Base-by-base conservation (phyloP, 2,113 vertebrate genomes). In the Falco punctatus region DNA sequence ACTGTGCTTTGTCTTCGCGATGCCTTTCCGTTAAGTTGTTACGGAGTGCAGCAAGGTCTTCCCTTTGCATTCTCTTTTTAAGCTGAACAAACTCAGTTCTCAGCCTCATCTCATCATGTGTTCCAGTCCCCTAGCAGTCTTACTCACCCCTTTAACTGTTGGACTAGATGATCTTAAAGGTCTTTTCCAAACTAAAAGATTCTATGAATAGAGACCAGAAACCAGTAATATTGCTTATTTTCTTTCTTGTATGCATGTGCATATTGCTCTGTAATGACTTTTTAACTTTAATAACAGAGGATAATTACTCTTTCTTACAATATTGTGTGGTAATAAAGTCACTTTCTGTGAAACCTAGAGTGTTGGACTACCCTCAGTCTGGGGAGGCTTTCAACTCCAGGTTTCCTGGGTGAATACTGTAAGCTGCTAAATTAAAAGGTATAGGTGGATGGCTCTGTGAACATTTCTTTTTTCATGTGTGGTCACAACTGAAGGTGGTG, bases 1-100 rank as follows among this genome's bases (percentile, higher is more conserved):
- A 10, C 20, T 1, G 0, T 62, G 18, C 23, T 58, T 67, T 38
- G 10, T 62, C 26, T 67, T 83, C 0, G 1, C 57, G 49, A 1
- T 12, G 27, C 17, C 27, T 57, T 80, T 66, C 35, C 15, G 15
- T 77, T 54, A n/a, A 13, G 18, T 33, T 84, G 15, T 54, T 81
- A 21, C 0, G 65, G 55, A 51, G 51, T 8, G 17, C 71, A 74
- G 51, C 16, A 61, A 66, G 23, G 10, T 72, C 38, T 69, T 89
- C 11, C 54, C 5, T 73, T 77, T 26, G 18, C 35, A 14, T 88
- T 86, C 17, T 88, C 19, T 59, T 75, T 5, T 2, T 62, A 73
- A 69, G n/a, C 44, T 90, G 38, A 73, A 27, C 48, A 67, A 40
- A n/a, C 11, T 62, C 26, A 57, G 42, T 42, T 42, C 42, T 42